A percentile compares a stretch with the other conserved stretches of the same genome.
These are phyloP conservation scores for Eristalinus sepulchralis DNA, from an alignment of 2,888 invertebrate genomes.

Conservation along the genomic window DNA sequence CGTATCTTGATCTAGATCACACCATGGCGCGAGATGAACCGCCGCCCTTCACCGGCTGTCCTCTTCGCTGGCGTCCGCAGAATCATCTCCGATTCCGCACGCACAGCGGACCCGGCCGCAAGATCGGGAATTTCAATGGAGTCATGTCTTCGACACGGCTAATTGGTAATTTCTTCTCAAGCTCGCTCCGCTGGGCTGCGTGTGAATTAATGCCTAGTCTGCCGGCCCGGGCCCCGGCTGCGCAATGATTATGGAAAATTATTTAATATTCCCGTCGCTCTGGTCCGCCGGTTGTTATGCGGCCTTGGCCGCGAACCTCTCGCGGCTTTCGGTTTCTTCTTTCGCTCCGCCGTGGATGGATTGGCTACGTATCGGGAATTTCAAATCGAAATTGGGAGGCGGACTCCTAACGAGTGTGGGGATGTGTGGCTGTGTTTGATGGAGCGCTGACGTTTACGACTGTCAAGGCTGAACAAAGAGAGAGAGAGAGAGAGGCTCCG, in stretches of 20 bases:
- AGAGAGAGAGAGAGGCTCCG: background rate
- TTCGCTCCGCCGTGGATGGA: background rate
- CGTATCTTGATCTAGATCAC: background rate
- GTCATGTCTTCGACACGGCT: slow-evolving; percentile 58
- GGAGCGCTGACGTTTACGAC: background rate
- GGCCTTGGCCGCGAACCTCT: slow-evolving; percentile 63
- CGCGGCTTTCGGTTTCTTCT: slow-evolving; percentile 15
- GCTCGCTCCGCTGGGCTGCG: slow-evolving; percentile 40
- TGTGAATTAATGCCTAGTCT: slow-evolving; percentile 63
- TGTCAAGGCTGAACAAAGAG: background rate
- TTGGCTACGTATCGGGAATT: background rate
- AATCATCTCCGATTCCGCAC: background rate
- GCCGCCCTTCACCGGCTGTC: no score
- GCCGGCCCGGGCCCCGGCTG: background rate
- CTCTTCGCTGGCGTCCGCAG: background rate
- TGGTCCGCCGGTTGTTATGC: slow-evolving; percentile 62
- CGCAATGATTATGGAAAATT: slow-evolving; percentile 67
- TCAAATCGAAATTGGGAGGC: background rate
- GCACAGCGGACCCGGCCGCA: background rate
- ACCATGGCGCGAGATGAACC: background rate
- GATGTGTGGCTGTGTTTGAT: background rate
- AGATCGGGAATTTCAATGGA: slow-evolving; percentile 57
- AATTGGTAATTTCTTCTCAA: slow-evolving; percentile 68
- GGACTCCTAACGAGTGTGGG: background rate
- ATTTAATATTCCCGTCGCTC: slow-evolving; percentile 67